Conservation (phyloP, 2,888 invertebrate species). For the Monopis laevigella region DNA sequence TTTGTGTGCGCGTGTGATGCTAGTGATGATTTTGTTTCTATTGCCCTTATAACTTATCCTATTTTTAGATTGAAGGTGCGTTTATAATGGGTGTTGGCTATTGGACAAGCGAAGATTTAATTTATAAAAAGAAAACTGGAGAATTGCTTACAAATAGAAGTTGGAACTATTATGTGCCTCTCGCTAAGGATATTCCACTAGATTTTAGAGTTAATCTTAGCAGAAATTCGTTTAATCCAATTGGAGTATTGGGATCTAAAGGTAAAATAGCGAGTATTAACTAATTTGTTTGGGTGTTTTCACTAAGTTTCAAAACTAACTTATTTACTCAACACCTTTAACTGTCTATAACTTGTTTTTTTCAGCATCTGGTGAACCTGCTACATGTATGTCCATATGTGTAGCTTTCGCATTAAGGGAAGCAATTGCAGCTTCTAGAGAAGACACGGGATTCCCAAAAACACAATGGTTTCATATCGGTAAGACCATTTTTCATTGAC, state of each 20-base stretch:
- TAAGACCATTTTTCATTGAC: too few species aligned
- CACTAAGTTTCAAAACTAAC: too few species aligned
- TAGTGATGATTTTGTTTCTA: too few species aligned
- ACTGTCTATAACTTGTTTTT: too few species aligned
- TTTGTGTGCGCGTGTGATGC: too few species aligned
- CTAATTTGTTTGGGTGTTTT: too few species aligned
- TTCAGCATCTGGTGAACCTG: conserved; percentile 63
- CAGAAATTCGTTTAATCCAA: conserved; percentile 63
- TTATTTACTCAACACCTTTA: too few species aligned
- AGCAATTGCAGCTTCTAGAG: conserved; percentile 70
- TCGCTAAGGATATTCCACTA: conserved; percentile 71
- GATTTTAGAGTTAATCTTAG: conserved; percentile 69
- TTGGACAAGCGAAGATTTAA: conserved; percentile 70
- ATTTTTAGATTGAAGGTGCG: conserved; percentile 69
- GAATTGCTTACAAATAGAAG: conserved; percentile 70
- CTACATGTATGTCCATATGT: conserved; percentile 47
- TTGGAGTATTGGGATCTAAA: conserved; percentile 69
- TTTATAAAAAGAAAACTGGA: conserved; percentile 66
- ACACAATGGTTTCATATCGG: conserved; percentile 69
- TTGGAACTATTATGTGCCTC: conserved; percentile 74
- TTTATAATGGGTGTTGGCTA: conserved; percentile 74
- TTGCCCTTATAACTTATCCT: too few species aligned
- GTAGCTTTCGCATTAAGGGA: conserved; percentile 70
- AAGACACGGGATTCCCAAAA: conserved; percentile 61
- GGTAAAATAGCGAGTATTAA: conserved; percentile 28